phyloP scores from a whole-genome alignment of 2,797 vertebrate genomes.

The Falco peregrinus region DNA sequence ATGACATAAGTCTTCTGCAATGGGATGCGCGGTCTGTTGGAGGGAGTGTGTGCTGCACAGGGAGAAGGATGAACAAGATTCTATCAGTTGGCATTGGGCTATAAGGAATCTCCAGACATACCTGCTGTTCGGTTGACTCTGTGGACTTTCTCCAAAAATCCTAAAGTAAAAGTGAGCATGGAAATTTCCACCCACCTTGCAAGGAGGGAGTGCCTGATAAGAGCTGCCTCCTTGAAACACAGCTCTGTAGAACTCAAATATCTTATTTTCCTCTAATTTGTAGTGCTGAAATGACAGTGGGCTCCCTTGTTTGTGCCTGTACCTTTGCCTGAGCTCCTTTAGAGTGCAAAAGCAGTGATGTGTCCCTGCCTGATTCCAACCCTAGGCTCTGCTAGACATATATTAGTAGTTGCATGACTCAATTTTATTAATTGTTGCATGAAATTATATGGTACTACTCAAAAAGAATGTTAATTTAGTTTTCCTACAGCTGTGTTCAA shows the following conservation, averaged over 20 bases:
- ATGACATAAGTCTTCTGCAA: background rate
- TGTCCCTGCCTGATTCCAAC: conserved; percentile 24
- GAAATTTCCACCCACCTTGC: background rate
- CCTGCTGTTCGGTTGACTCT: background rate
- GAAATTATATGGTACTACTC: conserved; percentile 75
- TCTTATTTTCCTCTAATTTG: background rate
- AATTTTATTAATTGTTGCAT: conserved; percentile 76
- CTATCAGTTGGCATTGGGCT: background rate
- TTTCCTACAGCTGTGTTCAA: conserved; percentile 73
- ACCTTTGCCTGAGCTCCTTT: background rate
- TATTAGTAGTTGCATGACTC: conserved; percentile 37
- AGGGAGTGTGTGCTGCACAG: background rate
- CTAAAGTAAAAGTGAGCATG: background rate
- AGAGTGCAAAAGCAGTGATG: fast-evolving
- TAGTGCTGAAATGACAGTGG: background rate
- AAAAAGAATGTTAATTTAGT: conserved; percentile 76
- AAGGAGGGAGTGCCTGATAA: background rate
- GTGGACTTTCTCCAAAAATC: background rate
- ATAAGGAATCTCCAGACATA: background rate
- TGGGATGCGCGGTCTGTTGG: background rate
- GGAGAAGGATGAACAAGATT: background rate
- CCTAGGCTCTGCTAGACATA: background rate
- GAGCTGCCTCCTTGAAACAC: background rate
- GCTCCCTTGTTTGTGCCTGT: background rate
- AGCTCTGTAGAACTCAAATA: too few relatives aligned